Evolutionary conservation across 2,797 vertebrate genomes (phyloP), one percentile per base, ranked within the genome.

Genomic region (Vespertilio murinus): DNA sequence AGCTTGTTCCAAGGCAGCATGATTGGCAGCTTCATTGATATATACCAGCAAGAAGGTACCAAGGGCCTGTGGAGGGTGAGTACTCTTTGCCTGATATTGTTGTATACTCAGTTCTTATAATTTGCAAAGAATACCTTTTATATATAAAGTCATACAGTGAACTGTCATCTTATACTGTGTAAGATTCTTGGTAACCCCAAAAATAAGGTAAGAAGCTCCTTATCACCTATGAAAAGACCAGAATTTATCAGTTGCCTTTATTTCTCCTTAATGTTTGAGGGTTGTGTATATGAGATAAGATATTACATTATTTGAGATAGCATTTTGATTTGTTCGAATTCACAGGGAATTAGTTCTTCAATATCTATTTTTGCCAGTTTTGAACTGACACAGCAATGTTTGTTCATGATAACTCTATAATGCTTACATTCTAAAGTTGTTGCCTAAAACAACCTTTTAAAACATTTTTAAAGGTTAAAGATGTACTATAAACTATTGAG

Each of bases 11-110:
- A 99, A 90, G 99, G 99, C 0, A 99, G 99, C 96, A 99, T 99
- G 99, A 99, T 99, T 90, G 99, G 99, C 94, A 99, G 99, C 98
- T 99, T 99, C 98, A 99, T 99, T 11, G 99, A 99, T 98, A 99
- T 99, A 98, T 99, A 99, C 98, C 99, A 99, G 98, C 99, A 99
- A 7, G 99, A 99, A 96, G 99, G 99, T 16, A 99, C 99, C 47
- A 98, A 98, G 49, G 99, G 99, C 47, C 98, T 99, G 91, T 99
- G 99, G 99, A 98, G 99, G 97, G 99, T 99, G 97, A 99, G 99
- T 77, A 56, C 22, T 93, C 17, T 88, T 94, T 87, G 82, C 59
- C 70, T 95, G 42, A 28, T 77, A 28, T 65, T 94, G 23, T 70
- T 77, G n/a, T 93, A 13, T 87, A 70, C 20, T 69, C 6, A 40